phyloP scores from a whole-genome alignment of 2,888 invertebrate species.

The Troilus luridus region DNA sequence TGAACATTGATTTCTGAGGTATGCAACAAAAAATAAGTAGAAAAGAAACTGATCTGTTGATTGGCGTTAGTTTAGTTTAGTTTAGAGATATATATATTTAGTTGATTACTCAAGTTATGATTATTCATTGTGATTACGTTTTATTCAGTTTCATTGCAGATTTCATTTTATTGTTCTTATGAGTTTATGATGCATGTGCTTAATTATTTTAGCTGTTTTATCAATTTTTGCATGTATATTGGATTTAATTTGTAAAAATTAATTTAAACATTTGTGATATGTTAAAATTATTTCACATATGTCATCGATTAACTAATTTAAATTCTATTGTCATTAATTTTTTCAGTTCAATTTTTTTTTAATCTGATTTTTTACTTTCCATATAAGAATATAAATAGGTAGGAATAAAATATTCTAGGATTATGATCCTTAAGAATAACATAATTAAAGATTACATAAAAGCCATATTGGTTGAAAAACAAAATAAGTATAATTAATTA shows the following conservation, averaged over 20 bases:
- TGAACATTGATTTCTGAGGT: background rate
- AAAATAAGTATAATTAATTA: too few relatives aligned
- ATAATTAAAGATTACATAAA: too few relatives aligned
- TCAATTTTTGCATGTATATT: background rate
- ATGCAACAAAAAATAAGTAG: background rate
- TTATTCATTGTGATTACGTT: background rate
- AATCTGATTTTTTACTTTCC: too few relatives aligned
- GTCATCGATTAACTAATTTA: too few relatives aligned
- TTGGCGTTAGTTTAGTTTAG: background rate
- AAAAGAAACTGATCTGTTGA: background rate
- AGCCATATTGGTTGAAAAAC: too few relatives aligned
- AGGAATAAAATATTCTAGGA: too few relatives aligned
- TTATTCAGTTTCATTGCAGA: background rate
- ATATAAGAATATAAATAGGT: too few relatives aligned
- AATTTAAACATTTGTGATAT: background rate
- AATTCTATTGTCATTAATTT: background rate
- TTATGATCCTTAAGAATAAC: too few relatives aligned
- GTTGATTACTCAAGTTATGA: background rate
- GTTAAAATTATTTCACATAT: background rate
- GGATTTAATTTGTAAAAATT: background rate
- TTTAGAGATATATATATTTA: background rate
- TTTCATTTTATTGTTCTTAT: background rate
- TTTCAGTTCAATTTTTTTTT: background rate
- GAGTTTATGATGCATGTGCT: constrained; percentile 4
- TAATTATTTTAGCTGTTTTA: background rate